Base-by-base conservation (phyloP, 2,113 vertebrate species). In the Malurus elegans region DNA sequence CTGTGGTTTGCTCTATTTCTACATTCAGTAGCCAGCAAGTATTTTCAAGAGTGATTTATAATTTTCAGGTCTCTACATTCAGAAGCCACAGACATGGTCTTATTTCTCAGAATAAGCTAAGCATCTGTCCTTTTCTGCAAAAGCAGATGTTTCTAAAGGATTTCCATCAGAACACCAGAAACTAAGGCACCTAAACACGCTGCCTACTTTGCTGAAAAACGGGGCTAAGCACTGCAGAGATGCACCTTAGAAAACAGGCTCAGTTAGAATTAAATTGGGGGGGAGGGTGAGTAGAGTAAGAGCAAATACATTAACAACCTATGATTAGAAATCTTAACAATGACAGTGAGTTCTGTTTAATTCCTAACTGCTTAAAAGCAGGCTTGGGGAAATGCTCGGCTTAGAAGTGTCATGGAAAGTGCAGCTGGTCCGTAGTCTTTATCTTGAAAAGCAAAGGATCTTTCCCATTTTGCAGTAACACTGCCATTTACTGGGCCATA, bases 361-460 rank as follows among this genome's bases (percentile, higher is more conserved):
- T 95, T 95, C 88, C 75, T 88, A 93, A 84, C 94, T 93, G 94
- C 96, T 95, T 97, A 96, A 95, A 94, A 94, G 95, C 91, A 86
- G 94, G 88, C 81, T 86, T 40, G 73, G 81, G 74, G 95, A 95
- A 96, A 92, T 58, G 79, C 82, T 85, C 34, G 88, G 82, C 92
- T 97, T 97, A 97, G 91, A 96, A 97, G 96, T 95, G 91, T 91
- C 92, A 95, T 45, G 90, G 95, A 94, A 96, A 97, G 95, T 89
- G 97, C 97, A 97, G 97, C 97, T 97, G 97, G 96, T 88, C 96
- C 83, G 12, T 66, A 90, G 95, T 92, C 95, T 97, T 97, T 97
- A 94, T 97, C 89, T 92, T 96, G 96, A 96, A 97, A 97, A 96
- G 96, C 95, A 92, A 97, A 94, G 96, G 96, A 96, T 97, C 97